Evolutionary conservation across 2,888 invertebrate genomes (phyloP).

Genomic region (Netelia virgata): DNA sequence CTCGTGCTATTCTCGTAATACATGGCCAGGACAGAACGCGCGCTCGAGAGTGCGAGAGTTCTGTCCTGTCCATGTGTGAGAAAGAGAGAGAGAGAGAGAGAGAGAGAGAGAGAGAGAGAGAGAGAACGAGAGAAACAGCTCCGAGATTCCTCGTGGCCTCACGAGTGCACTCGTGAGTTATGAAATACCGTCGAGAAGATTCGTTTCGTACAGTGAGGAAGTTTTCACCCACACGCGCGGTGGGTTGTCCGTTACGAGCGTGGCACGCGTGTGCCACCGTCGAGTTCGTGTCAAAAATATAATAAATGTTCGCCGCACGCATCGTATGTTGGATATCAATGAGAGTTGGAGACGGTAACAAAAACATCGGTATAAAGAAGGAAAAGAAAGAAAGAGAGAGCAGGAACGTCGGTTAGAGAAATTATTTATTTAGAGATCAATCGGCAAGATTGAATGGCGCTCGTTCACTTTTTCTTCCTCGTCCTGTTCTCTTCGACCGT

Average conservation of each 20-base stretch:
- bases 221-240: conserved; percentile 36
- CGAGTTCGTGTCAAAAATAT: conserved; percentile 42
- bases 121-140: background rate
- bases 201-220: conserved; percentile 26
- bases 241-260: background rate
- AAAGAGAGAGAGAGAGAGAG: background rate
- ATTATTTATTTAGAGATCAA: conserved; percentile 62
- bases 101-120: background rate
- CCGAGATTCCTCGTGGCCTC: background rate
- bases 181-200: conserved; percentile 42
- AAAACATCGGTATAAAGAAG: background rate
- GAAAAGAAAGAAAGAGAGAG: conserved; percentile 24
- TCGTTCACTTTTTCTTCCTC: conserved; percentile 7
- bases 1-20: background rate
- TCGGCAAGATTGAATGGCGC: conserved; percentile 52
- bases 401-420: conserved; percentile 18
- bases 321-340: conserved; percentile 4
- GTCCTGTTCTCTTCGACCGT: background rate
- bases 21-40: background rate
- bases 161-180: conserved; percentile 41
- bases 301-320: conserved; percentile 60
- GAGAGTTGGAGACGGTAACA: conserved; percentile 32
- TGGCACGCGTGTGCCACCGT: conserved; percentile 31
- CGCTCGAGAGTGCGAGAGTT: background rate
- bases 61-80: background rate